Percentiles rank a stretch among this genome's conserved stretches.
phyloP scores from a whole-genome alignment of 2,888 invertebrate species.

The Eupithecia inturbata region DNA sequence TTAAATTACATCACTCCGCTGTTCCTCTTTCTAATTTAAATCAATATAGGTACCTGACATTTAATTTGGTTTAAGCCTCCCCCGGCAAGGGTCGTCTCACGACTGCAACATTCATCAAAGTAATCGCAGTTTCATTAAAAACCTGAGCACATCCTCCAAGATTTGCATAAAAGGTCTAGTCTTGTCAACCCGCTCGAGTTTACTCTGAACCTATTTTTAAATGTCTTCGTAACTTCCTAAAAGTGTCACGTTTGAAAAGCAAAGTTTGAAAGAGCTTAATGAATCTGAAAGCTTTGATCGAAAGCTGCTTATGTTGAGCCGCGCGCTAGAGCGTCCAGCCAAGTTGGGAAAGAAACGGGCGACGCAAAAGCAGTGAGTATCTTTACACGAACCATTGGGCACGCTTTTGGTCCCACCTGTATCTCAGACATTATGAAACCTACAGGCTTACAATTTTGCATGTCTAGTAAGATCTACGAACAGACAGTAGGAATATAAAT shows the following conservation, averaged over 20 bases:
- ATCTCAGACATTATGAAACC: too few species aligned
- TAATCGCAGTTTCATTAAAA: constrained; percentile 80
- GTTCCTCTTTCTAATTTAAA: constrained; percentile 53
- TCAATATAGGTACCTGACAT: constrained; percentile 57
- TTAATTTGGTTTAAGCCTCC: constrained; percentile 57
- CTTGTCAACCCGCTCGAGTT: constrained; percentile 56
- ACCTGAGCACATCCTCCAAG: constrained; percentile 77
- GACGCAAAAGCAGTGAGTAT: too few species aligned
- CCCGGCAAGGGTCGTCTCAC: constrained; percentile 56
- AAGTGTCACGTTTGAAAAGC: constrained; percentile 57
- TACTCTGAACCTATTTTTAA: constrained; percentile 71
- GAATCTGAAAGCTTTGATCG: constrained; percentile 26
- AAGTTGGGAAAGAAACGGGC: too few species aligned
- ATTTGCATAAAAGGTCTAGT: constrained; percentile 82
- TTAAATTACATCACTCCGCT: constrained; percentile 36
- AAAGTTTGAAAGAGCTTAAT: constrained; percentile 46
- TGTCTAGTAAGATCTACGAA: too few species aligned
- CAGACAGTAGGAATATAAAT: too few species aligned
- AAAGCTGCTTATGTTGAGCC: constrained; percentile 12
- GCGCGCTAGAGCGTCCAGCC: too few species aligned
- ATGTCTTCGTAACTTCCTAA: constrained; percentile 58
- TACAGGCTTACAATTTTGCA: too few species aligned
- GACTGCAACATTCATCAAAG: constrained; percentile 74
- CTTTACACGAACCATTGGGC: too few species aligned
- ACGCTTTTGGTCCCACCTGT: too few species aligned